phyloP scores from a whole-genome alignment of 2,888 invertebrate species.

The Orchesella flavescens region DNA sequence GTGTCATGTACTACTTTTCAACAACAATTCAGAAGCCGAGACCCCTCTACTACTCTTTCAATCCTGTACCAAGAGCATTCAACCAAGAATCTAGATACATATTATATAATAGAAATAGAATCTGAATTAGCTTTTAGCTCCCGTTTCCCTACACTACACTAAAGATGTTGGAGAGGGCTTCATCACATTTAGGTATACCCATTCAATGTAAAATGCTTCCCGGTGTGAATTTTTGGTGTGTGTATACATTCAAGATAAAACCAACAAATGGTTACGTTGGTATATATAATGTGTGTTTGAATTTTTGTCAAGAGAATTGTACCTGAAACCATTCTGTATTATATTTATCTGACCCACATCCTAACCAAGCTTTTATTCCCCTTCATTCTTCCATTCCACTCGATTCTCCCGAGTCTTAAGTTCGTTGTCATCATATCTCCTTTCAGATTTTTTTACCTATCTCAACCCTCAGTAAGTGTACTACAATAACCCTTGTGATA shows the following conservation, averaged over 20 bases:
- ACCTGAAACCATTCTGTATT: not conserved
- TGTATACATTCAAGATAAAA: not conserved
- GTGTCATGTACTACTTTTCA: no score
- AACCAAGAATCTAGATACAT: no score
- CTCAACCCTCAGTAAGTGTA: slow-evolving; percentile 8
- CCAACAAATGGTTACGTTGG: slow-evolving; percentile 3
- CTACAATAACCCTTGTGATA: not conserved
- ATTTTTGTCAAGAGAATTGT: not conserved
- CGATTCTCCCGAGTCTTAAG: not conserved
- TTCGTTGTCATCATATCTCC: slow-evolving; percentile 9
- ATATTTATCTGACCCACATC: slow-evolving; percentile 40
- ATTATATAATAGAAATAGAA: not conserved
- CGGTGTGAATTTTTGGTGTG: not conserved
- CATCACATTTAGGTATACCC: not conserved
- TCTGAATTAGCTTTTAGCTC: not conserved
- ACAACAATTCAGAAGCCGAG: no score
- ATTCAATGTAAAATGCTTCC: not conserved
- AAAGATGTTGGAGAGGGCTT: not conserved
- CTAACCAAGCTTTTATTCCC: slow-evolving; percentile 31
- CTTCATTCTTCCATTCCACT: not conserved
- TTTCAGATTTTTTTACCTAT: not conserved
- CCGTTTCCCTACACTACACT: not conserved
- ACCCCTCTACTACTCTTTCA: no score
- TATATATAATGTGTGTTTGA: not conserved
- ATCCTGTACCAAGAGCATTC: no score